Evolutionary conservation across 2,888 invertebrate species (phyloP), one percentile per base, ranked within the genome.

Genomic region (Apocheima hispidaria): DNA sequence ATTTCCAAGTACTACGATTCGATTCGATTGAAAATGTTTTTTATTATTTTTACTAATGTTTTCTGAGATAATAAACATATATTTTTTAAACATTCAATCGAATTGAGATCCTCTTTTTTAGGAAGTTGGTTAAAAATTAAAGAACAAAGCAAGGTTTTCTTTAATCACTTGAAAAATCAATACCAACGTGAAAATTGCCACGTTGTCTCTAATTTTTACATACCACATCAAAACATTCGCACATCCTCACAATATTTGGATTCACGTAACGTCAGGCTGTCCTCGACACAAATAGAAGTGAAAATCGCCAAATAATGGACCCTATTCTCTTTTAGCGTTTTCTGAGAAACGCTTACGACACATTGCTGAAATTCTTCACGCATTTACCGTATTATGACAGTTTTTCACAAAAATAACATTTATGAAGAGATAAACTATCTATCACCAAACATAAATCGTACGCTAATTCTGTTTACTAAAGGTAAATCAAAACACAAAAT

Each of bases 241-340:
- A 57, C 59, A 48, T 67, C 48, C 40, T 44, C 18, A 23, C 38
- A 21, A 56, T 52, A 46, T 56, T 66, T 60, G 69, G 49, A 70
- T 66, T 81, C 83, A 84, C 84, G 80, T 85, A 84, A 84, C 74
- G 61, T 66, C 57, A 63, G 59, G 28, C 66, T 79, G 91, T 87
- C 91, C 91, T 91, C 91, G 90, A 90, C 91, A 90, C 73, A 73
- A 73, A 86, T 85, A 76, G 65, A 82, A 86, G 91, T 86, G 91
- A 90, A 92, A 92, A 87, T 87, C 74, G 75, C 80, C 75, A 84
- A 84, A 67, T 71, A 75, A 69, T 60, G 65, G 46, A 60, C 65
- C 68, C 69, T 71, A 71, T 71, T 76, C 71, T 73, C 60, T 60
- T 66, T 44, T 63, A 58, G 56, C 60, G 55, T 69, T 66, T 73